Evolutionary conservation across 2,888 invertebrate species (phyloP).

Genomic region (Calameuta filiformis): DNA sequence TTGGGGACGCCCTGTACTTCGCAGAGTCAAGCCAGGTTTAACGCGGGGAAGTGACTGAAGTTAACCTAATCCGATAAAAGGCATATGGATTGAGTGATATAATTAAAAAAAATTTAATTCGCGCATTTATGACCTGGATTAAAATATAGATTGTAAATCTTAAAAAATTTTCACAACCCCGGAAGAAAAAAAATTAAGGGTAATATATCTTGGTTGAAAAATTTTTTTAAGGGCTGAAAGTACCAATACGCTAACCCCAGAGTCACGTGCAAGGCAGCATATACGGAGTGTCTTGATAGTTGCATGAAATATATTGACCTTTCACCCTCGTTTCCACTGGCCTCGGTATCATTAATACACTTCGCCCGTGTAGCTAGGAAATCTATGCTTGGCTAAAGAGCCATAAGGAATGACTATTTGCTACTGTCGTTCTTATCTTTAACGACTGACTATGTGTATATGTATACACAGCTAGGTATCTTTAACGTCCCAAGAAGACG

Average conservation of each 20-base stretch:
- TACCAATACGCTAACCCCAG: not conserved
- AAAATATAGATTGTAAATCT: not conserved
- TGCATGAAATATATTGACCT: not conserved
- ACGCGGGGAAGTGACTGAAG: not conserved
- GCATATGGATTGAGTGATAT: not conserved
- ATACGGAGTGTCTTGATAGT: not conserved
- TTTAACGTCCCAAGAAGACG: not conserved
- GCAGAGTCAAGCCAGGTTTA: not conserved
- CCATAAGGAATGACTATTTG: not conserved
- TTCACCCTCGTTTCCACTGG: not conserved
- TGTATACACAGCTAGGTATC: not conserved
- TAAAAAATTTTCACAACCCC: not conserved
- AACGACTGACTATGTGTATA: not conserved
- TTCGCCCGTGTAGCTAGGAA: not conserved
- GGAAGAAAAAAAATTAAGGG: not conserved
- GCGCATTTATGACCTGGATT: too few relatives aligned
- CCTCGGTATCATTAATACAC: not conserved
- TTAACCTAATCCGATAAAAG: not conserved
- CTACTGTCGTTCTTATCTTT: not conserved
- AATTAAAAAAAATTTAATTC: too few relatives aligned
- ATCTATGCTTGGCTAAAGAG: not conserved
- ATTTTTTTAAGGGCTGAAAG: not conserved
- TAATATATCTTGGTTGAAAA: not conserved
- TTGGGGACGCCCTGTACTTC: not conserved
- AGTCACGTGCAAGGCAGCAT: not conserved